phyloP scores from a whole-genome alignment of 1,140 invertebrate species.

The Caenorhabditis brenneri region DNA sequence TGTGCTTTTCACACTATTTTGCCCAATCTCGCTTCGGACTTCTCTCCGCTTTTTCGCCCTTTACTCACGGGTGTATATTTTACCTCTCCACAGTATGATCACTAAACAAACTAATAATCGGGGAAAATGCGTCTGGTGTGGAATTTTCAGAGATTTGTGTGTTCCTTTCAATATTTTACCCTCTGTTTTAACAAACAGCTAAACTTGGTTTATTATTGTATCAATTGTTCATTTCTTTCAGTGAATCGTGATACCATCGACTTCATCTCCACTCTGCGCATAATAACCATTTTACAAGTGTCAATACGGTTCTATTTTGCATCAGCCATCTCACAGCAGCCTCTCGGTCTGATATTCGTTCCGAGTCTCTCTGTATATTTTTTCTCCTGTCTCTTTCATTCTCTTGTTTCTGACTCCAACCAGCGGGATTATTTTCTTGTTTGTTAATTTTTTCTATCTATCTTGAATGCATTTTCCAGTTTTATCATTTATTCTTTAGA shows the following conservation, averaged over 20 bases:
- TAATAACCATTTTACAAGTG: slow-evolving; percentile 43
- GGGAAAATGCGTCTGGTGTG: neutral
- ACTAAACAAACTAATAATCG: slow-evolving; percentile 28
- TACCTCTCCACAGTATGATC: neutral
- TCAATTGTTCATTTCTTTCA: neutral
- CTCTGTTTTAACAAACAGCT: too few relatives aligned
- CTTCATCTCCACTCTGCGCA: neutral
- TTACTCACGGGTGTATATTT: neutral
- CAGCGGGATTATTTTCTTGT: slow-evolving; percentile 16
- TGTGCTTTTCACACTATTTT: neutral
- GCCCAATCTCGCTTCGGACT: neutral
- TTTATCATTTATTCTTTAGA: too few relatives aligned
- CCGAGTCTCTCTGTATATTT: slow-evolving; percentile 25
- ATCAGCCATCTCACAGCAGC: slow-evolving; percentile 35
- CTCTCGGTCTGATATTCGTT: slow-evolving; percentile 3
- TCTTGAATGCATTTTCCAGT: slow-evolving; percentile 22
- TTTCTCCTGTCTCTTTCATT: slow-evolving; percentile 22
- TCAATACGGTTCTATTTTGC: slow-evolving; percentile 38
- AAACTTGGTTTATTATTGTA: too few relatives aligned
- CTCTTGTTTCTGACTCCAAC: slow-evolving; percentile 19
- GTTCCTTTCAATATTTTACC: neutral
- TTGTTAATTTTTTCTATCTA: neutral
- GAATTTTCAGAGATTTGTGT: neutral
- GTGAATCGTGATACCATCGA: neutral
- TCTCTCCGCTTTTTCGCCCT: neutral